Percentiles rank a stretch among this genome's conserved stretches.
phyloP scores from a whole-genome alignment of 2,797 vertebrate species.

The Hephaestus fuliginosus region DNA sequence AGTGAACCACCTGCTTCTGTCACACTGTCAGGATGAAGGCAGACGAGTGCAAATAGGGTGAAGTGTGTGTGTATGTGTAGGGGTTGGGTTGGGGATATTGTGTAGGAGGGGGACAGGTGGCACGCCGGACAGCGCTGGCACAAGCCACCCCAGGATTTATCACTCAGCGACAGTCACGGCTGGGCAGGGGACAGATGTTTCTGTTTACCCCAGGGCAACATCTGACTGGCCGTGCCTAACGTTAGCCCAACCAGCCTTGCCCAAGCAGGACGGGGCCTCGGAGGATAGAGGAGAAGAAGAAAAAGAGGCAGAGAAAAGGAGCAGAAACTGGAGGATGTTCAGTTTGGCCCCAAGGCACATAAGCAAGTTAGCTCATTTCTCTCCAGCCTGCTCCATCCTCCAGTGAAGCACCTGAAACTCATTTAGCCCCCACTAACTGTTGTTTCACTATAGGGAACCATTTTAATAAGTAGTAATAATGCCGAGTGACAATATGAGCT shows the following conservation, averaged over 20 bases:
- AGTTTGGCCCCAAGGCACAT: conserved; percentile 69
- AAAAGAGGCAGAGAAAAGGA: conserved; percentile 25
- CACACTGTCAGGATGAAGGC: conserved; percentile 84
- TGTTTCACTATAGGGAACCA: conserved; percentile 78
- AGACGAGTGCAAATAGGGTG: conserved; percentile 79
- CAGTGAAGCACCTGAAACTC: conserved; percentile 83
- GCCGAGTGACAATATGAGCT: conserved; percentile 74
- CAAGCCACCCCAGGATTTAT: conserved; percentile 82
- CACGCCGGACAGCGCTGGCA: conserved; percentile 79
- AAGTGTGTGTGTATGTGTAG: conserved; percentile 60
- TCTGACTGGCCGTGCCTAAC: conserved; percentile 79
- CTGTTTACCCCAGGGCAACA: conserved; percentile 83
- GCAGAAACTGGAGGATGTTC: conserved; percentile 69
- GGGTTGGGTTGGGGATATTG: conserved; percentile 62
- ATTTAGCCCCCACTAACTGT: conserved; percentile 82
- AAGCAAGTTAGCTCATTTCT: conserved; percentile 75
- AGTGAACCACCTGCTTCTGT: conserved; percentile 88
- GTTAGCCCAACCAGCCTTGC: conserved; percentile 64
- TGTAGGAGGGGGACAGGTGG: conserved; percentile 84
- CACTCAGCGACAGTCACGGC: conserved; percentile 83
- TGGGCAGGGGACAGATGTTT: conserved; percentile 87
- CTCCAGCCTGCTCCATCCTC: conserved; percentile 76
- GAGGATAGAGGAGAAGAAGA: conserved; percentile 40
- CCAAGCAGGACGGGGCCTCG: conserved; percentile 52
- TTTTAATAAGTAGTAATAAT: conserved; percentile 87